Evolutionary conservation across 2,113 vertebrate genomes (phyloP).

Genomic region (Caretta caretta): DNA sequence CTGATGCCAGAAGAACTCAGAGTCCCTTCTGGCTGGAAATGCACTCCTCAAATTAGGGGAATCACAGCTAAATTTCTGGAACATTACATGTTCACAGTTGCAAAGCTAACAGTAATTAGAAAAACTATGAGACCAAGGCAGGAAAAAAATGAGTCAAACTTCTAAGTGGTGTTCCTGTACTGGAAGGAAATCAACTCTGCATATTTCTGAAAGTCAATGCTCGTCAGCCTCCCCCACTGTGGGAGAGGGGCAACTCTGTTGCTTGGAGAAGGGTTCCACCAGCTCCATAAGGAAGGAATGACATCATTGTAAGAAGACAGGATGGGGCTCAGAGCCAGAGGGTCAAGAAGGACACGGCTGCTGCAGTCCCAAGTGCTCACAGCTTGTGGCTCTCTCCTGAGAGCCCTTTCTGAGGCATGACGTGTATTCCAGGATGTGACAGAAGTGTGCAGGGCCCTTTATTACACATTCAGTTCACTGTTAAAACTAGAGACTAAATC

Average conservation of each 20-base stretch:
- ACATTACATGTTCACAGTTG: constrained; percentile 61
- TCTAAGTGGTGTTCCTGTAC: constrained; percentile 8
- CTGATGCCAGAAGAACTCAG: constrained; percentile 46
- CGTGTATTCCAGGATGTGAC: fast-evolving
- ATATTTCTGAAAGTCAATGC: background rate
- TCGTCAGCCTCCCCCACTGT: background rate
- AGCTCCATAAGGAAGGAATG: fast-evolving
- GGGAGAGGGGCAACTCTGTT: fast-evolving
- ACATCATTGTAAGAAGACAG: background rate
- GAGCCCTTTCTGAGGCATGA: background rate
- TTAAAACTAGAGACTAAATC: background rate
- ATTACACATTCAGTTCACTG: fast-evolving
- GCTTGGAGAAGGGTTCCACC: background rate
- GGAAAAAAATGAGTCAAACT: constrained; percentile 52
- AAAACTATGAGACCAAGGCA: constrained; percentile 58
- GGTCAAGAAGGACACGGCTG: background rate
- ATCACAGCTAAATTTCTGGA: constrained; percentile 67
- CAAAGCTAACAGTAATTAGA: constrained; percentile 65
- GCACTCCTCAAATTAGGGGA: constrained; percentile 52
- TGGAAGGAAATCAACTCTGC: constrained; percentile 22
- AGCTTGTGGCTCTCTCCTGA: background rate
- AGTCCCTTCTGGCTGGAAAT: constrained; percentile 68
- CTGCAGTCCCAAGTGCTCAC: background rate
- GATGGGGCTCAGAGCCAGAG: background rate
- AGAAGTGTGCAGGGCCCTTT: background rate